These are phyloP conservation scores for Atherinosoma microstoma DNA, from an alignment of 2,797 vertebrate species.

Conservation along the genomic window DNA sequence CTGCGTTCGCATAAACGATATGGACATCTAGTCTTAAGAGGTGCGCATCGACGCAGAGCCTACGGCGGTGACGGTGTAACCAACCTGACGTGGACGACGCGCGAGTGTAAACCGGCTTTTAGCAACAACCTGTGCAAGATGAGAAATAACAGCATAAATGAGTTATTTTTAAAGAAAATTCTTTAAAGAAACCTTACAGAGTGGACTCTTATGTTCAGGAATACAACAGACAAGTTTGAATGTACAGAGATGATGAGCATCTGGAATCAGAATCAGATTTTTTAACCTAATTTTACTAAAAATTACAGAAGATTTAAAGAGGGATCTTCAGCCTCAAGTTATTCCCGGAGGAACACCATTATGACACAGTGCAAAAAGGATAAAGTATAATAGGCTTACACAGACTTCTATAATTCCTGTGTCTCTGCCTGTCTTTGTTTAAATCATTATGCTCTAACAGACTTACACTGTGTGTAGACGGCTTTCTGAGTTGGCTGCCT, in stretches of 20 bases:
- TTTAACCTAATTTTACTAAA: slow-evolving; percentile 36
- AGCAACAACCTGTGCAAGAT: too few relatives aligned
- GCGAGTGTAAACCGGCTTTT: too few relatives aligned
- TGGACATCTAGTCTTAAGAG: too few relatives aligned
- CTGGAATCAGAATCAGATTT: background rate
- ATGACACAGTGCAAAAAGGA: slow-evolving; percentile 46
- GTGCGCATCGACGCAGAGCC: too few relatives aligned
- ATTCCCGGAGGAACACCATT: slow-evolving; percentile 44
- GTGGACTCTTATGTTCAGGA: background rate
- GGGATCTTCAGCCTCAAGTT: slow-evolving; percentile 32
- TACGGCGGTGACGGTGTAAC: too few relatives aligned
- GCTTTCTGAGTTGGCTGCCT: slow-evolving; percentile 59
- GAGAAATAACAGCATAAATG: too few relatives aligned
- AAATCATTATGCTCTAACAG: slow-evolving; percentile 59
- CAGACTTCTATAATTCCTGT: slow-evolving; percentile 51
- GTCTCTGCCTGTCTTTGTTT: slow-evolving; percentile 55
- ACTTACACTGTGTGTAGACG: slow-evolving; percentile 47
- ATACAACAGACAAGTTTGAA: background rate
- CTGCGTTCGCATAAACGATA: too few relatives aligned
- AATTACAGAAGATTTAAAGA: slow-evolving; percentile 40
- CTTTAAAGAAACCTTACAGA: background rate
- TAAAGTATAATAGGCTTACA: slow-evolving; percentile 47
- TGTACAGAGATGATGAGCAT: slow-evolving; percentile 3
- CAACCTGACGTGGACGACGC: too few relatives aligned
- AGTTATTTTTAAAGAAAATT: background rate